These are phyloP conservation scores for Melanogrammus aeglefinus DNA, from an alignment of 2,797 vertebrate genomes.

Conservation along the genomic window DNA sequence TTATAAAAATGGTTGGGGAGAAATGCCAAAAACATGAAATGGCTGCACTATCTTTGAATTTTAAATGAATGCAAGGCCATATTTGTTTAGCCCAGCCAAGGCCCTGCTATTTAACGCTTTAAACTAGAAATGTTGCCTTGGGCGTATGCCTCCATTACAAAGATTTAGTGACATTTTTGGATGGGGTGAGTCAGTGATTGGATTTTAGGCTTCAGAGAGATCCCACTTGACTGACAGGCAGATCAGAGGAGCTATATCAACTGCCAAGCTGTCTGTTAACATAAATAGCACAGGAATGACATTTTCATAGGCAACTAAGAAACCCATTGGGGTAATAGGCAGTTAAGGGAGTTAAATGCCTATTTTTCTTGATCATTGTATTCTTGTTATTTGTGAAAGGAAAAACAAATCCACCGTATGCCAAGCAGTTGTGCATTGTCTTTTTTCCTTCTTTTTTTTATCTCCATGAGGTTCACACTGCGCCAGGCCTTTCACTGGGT, in stretches of 20 bases:
- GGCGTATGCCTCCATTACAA: constrained; percentile 33
- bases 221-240: constrained; percentile 46
- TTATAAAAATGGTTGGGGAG: not conserved
- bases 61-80: constrained; percentile 6
- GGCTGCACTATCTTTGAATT: not conserved
- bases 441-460: not conserved
- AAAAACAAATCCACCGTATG: not conserved
- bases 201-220: constrained; percentile 41
- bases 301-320: constrained; percentile 17
- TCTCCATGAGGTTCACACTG: not conserved
- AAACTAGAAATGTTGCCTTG: constrained; percentile 27
- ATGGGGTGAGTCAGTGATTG: constrained; percentile 31
- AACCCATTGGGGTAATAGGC: constrained; percentile 2
- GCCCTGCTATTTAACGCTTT: constrained; percentile 28
- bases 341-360: not conserved
- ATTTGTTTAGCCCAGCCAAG: not conserved
- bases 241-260: constrained; percentile 53
- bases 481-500: not conserved
- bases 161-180: constrained; percentile 38
- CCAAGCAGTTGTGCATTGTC: not conserved
- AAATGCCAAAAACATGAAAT: not conserved
- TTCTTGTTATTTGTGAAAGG: not conserved
- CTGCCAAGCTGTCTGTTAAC: constrained; percentile 55
- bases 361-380: not conserved
- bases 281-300: constrained; percentile 43